phyloP scores from a whole-genome alignment of 2,797 vertebrate genomes.

The Tangara arthus region DNA sequence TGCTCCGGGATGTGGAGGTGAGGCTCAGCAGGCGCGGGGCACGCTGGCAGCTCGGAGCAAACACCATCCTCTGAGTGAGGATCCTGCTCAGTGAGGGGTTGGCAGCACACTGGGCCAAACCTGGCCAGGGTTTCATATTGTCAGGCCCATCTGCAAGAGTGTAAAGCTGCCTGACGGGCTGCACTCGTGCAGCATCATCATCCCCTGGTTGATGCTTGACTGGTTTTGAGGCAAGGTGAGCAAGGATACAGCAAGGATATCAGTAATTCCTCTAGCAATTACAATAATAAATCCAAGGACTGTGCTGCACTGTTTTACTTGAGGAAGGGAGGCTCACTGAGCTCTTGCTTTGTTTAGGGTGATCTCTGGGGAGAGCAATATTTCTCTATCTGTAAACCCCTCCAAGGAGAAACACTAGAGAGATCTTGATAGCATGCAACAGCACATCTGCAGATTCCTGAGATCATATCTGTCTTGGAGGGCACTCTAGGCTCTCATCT shows the following conservation, averaged over 20 bases:
- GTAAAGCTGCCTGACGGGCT: not conserved
- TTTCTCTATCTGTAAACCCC: not conserved
- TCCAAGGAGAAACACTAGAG: slow-evolving; percentile 1
- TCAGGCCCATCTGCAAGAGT: not conserved
- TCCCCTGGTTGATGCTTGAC: not conserved
- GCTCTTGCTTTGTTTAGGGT: not conserved
- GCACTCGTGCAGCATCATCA: fast-evolving
- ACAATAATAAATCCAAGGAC: not conserved
- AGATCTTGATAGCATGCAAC: not conserved
- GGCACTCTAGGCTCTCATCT: not conserved
- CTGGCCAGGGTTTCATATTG: not conserved
- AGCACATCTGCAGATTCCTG: not conserved
- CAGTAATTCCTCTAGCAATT: not conserved
- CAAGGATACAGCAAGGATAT: not conserved
- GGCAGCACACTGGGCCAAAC: not conserved
- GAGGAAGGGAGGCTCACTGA: not conserved
- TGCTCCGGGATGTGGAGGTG: not conserved
- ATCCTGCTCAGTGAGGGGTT: not conserved
- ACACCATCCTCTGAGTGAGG: fast-evolving
- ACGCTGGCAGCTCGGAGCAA: not conserved
- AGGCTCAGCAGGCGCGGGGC: not conserved
- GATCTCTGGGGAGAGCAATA: not conserved
- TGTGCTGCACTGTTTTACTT: not conserved
- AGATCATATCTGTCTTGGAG: not conserved
- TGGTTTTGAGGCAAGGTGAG: not conserved